Conservation (phyloP, 2,888 invertebrate genomes). For the Dermolepida albohirtum region DNA sequence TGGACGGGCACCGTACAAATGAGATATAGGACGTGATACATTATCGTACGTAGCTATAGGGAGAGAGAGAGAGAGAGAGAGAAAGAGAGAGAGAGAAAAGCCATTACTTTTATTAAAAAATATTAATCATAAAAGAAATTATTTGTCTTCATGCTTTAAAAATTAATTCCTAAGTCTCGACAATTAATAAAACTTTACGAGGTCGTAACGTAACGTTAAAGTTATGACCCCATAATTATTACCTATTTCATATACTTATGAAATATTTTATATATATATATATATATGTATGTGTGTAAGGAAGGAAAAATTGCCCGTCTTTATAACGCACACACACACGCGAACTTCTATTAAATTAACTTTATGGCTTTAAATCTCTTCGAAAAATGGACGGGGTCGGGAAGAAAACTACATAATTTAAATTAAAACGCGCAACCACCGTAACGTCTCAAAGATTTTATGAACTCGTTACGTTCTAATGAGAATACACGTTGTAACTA, state of each 20-base stretch:
- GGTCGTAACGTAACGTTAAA: slow-evolving; percentile 28
- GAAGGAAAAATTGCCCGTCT: slow-evolving; percentile 30
- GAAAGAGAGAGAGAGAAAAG: neutral
- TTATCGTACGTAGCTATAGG: slow-evolving; percentile 1
- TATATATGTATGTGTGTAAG: too few relatives aligned
- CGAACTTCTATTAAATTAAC: slow-evolving; percentile 34
- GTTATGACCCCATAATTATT: slow-evolving; percentile 33
- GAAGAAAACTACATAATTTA: slow-evolving; percentile 19
- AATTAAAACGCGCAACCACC: slow-evolving; percentile 11
- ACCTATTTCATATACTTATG: slow-evolving; percentile 30
- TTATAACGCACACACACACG: slow-evolving; percentile 17
- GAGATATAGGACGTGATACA: slow-evolving; percentile 6
- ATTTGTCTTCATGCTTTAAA: slow-evolving; percentile 21
- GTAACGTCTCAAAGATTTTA: slow-evolving; percentile 9
- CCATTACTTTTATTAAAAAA: slow-evolving; percentile 29
- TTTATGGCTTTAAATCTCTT: slow-evolving; percentile 30
- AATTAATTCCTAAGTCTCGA: slow-evolving; percentile 28
- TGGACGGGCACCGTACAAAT: neutral
- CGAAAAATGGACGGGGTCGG: slow-evolving; percentile 8
- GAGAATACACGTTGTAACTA: slow-evolving; percentile 27
- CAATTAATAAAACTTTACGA: slow-evolving; percentile 37
- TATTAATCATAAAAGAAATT: slow-evolving; percentile 29
- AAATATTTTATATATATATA: slow-evolving; percentile 13
- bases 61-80: slow-evolving; percentile 1
- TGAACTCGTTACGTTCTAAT: slow-evolving; percentile 27